phyloP scores from a whole-genome alignment of 64 coral and sea anemone genomes.

The Pachyseris speciosa region DNA sequence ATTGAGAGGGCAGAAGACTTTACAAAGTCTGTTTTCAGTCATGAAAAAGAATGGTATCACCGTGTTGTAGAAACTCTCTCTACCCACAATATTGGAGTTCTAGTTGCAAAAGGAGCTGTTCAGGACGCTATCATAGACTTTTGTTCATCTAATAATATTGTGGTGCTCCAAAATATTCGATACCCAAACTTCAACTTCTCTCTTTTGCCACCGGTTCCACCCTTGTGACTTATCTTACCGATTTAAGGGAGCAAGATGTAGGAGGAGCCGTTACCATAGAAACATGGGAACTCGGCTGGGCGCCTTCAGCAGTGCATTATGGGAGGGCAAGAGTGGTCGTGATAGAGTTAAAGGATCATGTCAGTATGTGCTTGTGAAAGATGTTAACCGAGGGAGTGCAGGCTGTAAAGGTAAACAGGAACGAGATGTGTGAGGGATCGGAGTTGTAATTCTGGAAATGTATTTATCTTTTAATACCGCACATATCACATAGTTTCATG shows the following conservation, averaged over 20 bases:
- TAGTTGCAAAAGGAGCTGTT: conserved; percentile 43
- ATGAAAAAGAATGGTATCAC: conserved; percentile 7
- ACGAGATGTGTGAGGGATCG: too few relatives aligned
- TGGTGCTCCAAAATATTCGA: conserved; percentile 16
- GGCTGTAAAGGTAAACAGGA: background rate
- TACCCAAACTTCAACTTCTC: conserved; percentile 32
- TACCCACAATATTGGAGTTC: conserved; percentile 21
- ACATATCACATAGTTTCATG: too few relatives aligned
- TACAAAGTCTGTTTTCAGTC: background rate
- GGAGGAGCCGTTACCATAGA: conserved; percentile 49
- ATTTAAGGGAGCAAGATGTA: conserved; percentile 32
- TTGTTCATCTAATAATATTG: conserved; percentile 37
- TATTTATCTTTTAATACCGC: too few relatives aligned
- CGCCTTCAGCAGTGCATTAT: background rate
- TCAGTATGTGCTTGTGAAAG: conserved; percentile 19
- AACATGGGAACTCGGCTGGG: conserved; percentile 28
- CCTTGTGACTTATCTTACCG: conserved; percentile 30
- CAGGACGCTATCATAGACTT: conserved; percentile 13
- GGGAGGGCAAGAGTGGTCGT: background rate
- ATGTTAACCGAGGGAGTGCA: background rate
- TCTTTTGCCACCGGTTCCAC: conserved; percentile 17
- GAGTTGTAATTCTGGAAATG: too few relatives aligned
- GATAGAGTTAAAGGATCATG: background rate
- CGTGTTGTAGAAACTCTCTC: background rate
- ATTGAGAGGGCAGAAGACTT: conserved; percentile 17